Conservation (phyloP, 2,797 vertebrate genomes). For the Brotula barbata region DNA sequence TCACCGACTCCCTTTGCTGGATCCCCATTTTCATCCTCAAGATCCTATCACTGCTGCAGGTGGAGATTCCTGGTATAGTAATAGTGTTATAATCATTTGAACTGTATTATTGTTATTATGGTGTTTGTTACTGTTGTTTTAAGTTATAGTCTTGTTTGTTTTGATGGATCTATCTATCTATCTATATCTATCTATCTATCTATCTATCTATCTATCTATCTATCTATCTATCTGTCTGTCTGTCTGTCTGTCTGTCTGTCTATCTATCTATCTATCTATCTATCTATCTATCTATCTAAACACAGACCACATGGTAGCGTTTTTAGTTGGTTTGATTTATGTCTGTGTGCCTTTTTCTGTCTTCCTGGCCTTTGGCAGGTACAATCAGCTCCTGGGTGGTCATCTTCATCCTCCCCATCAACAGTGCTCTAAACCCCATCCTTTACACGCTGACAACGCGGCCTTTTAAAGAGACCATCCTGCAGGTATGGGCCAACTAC, state of each 20-base stretch:
- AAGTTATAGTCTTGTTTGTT: too few species aligned
- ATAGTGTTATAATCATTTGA: constrained; percentile 9
- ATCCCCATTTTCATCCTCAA: constrained; percentile 98
- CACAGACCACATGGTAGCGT: too few species aligned
- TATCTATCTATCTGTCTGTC: too few species aligned
- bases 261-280: too few species aligned
- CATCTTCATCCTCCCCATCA: constrained; percentile 97
- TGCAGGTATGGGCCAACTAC: constrained; percentile 93
- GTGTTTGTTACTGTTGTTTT: too few species aligned
- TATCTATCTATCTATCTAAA: too few species aligned
- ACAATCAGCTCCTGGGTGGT: constrained; percentile 98
- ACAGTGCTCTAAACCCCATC: constrained; percentile 96
- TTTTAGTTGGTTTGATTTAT: not conserved
- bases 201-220: too few species aligned
- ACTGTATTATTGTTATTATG: not conserved
- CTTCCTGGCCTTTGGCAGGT: constrained; percentile 69
- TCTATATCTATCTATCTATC: too few species aligned
- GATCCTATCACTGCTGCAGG: constrained; percentile 91
- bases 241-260: too few species aligned
- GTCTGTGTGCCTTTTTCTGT: not conserved
- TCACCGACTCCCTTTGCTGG: constrained; percentile 97
- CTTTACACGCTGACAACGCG: constrained; percentile 96
- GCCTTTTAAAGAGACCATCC: constrained; percentile 95
- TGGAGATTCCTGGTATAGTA: constrained; percentile 94
- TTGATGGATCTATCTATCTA: too few species aligned